These are phyloP conservation scores for Drosophila equinoxialis DNA, from an alignment of 1,140 invertebrate genomes.

Conservation along the genomic window DNA sequence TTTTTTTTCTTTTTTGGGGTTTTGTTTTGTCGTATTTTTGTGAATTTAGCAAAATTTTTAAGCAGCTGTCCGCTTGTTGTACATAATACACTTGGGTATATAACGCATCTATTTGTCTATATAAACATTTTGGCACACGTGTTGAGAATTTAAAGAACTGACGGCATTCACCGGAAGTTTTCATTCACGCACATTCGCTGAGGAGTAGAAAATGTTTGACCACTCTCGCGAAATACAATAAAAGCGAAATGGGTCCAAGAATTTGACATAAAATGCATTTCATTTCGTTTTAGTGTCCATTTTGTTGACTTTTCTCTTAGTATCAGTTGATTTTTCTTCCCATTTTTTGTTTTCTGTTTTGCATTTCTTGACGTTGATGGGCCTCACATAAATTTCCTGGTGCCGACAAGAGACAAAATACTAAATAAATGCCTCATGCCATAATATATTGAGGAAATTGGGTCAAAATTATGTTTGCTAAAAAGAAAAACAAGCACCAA, in stretches of 20 bases:
- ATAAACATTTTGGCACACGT: conserved; percentile 60
- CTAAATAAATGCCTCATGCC: conserved; percentile 13
- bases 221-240: conserved; percentile 19
- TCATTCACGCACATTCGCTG: conserved; percentile 45
- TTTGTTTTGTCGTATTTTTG: conserved; percentile 23
- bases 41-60: conserved; percentile 27
- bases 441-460: conserved; percentile 69
- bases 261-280: conserved; percentile 71
- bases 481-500: conserved; percentile 5
- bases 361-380: conserved; percentile 73
- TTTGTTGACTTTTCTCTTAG: conserved; percentile 33
- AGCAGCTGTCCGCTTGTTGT: conserved; percentile 28
- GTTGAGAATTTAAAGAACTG: conserved; percentile 53
- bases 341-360: conserved; percentile 40
- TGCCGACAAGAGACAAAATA: conserved; percentile 33
- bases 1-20: no score
- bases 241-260: conserved; percentile 41
- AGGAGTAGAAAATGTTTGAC: conserved; percentile 20
- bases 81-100: conserved; percentile 23
- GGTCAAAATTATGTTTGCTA: conserved; percentile 60
- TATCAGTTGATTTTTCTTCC: conserved; percentile 9
- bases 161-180: conserved; percentile 63
- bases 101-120: conserved; percentile 13
- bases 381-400: conserved; percentile 63
- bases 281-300: conserved; percentile 33